Conservation (phyloP, 1,140 invertebrate species). For the Drosophila nannoptera region DNA sequence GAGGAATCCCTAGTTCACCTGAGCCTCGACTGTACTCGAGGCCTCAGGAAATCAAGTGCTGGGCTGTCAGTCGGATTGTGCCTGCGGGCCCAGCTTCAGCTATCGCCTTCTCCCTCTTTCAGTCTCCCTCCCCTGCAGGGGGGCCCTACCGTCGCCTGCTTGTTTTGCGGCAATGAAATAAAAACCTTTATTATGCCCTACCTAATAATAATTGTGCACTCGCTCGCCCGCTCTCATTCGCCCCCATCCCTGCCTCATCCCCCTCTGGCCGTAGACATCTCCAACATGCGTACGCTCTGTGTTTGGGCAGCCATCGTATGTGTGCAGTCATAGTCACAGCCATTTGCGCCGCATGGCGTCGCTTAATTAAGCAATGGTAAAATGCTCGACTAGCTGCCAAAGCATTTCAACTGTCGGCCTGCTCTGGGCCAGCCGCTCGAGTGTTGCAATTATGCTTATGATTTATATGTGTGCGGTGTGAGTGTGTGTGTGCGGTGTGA, state of each 20-base stretch:
- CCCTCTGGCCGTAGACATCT: too few relatives aligned
- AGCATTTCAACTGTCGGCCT: slow-evolving; percentile 18
- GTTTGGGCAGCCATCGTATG: slow-evolving; percentile 4
- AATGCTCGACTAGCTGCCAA: slow-evolving; percentile 21
- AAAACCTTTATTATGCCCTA: slow-evolving; percentile 51
- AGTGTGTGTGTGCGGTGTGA: neutral
- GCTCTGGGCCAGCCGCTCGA: slow-evolving; percentile 12
- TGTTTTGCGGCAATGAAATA: slow-evolving; percentile 47
- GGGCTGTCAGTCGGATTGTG: too few relatives aligned
- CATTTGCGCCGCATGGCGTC: slow-evolving; percentile 50
- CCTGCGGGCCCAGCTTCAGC: too few relatives aligned
- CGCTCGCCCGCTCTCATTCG: too few relatives aligned
- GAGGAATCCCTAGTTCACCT: too few relatives aligned
- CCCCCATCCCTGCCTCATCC: neutral
- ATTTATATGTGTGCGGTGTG: slow-evolving; percentile 42
- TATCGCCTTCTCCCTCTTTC: too few relatives aligned
- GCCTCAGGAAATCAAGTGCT: too few relatives aligned
- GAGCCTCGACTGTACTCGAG: too few relatives aligned
- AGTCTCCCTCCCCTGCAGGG: too few relatives aligned
- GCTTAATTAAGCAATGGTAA: slow-evolving; percentile 62
- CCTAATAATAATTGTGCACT: slow-evolving; percentile 44
- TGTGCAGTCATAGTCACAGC: slow-evolving; percentile 27
- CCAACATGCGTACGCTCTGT: neutral
- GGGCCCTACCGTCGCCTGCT: neutral
- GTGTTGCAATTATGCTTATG: slow-evolving; percentile 50